phyloP scores from a whole-genome alignment of 2,888 invertebrate genomes.

The Pristionchus exspectatus region DNA sequence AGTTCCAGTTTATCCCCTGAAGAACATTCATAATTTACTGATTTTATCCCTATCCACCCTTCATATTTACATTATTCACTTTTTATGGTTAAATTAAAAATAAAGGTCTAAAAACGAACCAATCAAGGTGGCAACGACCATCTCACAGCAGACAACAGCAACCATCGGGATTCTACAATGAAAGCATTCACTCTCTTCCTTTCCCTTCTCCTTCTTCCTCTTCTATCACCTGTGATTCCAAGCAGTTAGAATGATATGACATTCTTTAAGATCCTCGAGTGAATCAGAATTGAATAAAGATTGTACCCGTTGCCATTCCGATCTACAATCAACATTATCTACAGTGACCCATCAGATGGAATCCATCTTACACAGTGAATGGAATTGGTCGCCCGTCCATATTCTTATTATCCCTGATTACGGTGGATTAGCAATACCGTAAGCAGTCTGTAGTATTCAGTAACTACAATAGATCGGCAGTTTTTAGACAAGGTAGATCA shows the following conservation, averaged over 20 bases:
- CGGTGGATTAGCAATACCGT: slow-evolving; percentile 3
- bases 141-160: slow-evolving; percentile 28
- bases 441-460: background rate
- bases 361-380: slow-evolving; percentile 45
- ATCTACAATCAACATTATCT: slow-evolving; percentile 54
- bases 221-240: slow-evolving; percentile 53
- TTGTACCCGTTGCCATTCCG: slow-evolving; percentile 66
- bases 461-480: background rate
- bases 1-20: slow-evolving; percentile 2
- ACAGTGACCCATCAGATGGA: background rate
- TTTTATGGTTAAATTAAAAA: too few relatives aligned
- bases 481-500: background rate
- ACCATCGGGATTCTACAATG: slow-evolving; percentile 32
- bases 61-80: too few relatives aligned
- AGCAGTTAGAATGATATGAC: slow-evolving; percentile 60
- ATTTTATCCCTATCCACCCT: too few relatives aligned
- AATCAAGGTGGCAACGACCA: slow-evolving; percentile 7
- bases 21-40: background rate
- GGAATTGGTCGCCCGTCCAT: slow-evolving; percentile 35
- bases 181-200: too few relatives aligned
- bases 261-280: slow-evolving; percentile 61
- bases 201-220: too few relatives aligned
- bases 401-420: background rate
- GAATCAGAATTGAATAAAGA: slow-evolving; percentile 58
- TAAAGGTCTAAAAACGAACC: background rate